Conservation (phyloP, 2,888 invertebrate species). For the Synergus japonicus region DNA sequence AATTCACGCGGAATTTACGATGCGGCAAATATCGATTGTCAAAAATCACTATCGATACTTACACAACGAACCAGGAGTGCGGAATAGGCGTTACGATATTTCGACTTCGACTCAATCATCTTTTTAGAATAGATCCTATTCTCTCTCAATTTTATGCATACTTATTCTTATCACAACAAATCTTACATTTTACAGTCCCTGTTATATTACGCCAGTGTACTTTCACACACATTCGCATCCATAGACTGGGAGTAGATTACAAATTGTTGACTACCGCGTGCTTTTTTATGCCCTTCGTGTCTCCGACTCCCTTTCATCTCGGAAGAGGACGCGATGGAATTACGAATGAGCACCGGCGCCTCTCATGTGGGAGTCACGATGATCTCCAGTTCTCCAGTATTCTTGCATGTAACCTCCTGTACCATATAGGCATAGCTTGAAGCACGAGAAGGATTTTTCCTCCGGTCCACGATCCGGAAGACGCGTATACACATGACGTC, state of each 20-base stretch:
- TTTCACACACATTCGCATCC: slow-evolving; percentile 4
- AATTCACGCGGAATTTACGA: too few species aligned
- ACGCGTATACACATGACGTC: slow-evolving; percentile 53
- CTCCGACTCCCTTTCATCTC: slow-evolving; percentile 68
- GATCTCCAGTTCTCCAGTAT: slow-evolving; percentile 29
- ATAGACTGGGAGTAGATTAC: slow-evolving; percentile 36
- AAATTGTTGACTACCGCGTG: slow-evolving; percentile 33
- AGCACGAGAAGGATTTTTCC: slow-evolving; percentile 32
- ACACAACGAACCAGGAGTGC: too few species aligned
- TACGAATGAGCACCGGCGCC: slow-evolving; percentile 61
- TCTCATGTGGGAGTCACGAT: slow-evolving; percentile 39
- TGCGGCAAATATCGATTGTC: too few species aligned
- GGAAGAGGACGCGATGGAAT: slow-evolving; percentile 62
- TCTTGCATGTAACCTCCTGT: not conserved
- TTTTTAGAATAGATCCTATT: too few species aligned
- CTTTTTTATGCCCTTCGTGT: slow-evolving; percentile 66
- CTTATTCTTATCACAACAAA: not conserved
- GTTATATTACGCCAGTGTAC: slow-evolving; percentile 22
- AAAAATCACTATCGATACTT: too few species aligned
- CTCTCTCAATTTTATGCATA: not conserved
- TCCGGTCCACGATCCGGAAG: slow-evolving; percentile 56
- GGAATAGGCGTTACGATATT: too few species aligned
- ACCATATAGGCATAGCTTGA: not conserved
- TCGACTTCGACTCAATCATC: too few species aligned
- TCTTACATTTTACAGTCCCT: not conserved